Base-by-base conservation (phyloP, 2,113 vertebrate species). In the Piaya cayana region DNA sequence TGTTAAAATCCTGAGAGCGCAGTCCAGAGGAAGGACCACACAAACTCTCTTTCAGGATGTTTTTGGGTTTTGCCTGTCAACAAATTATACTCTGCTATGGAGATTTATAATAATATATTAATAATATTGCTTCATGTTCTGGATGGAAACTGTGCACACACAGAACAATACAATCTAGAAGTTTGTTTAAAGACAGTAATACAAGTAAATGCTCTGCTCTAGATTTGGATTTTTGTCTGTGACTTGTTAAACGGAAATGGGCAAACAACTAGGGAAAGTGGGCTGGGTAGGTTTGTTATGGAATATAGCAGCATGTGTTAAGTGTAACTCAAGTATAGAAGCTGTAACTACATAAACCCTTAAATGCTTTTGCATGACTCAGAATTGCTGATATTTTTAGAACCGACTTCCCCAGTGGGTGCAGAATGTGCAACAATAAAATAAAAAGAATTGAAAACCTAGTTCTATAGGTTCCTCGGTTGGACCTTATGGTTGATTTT, bases 61-160 rank as follows among this genome's bases (percentile, higher is more conserved):
- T 91, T 83, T 88, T 49, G 55, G 94, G 87, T 56, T 95, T 59
- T 90, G 64, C 75, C 53, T 95, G 86, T 94, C 95, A 94, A 64
- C 76, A 93, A 56, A 52, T 93, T 68, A 56, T 20, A 21, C 18
- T 95, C 26, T 88, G 37, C n/a, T 79, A 5, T 60, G 43, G 64
- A 88, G 93, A 88, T 67, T 53, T 85, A 36, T 82, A 71, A 2
- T 45, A 62, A 39, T 23, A 14, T 30, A n/a, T 34, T 82, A 53
- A 62, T 71, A 23, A 65, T 45, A 22, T 72, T 70, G 17, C 55
- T 92, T 27, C 0, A 1, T 90, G 6, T 70, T 90, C 27, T 82
- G 64, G 52, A 59, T 93, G 75, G 69, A 86, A 94, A 55, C 60
- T 82, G 12, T 74, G 69, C 29, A 37, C 39, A 56, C 29, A 50